Conservation (phyloP, 1,140 invertebrate species). For the Zaprionus kolodkinae region DNA sequence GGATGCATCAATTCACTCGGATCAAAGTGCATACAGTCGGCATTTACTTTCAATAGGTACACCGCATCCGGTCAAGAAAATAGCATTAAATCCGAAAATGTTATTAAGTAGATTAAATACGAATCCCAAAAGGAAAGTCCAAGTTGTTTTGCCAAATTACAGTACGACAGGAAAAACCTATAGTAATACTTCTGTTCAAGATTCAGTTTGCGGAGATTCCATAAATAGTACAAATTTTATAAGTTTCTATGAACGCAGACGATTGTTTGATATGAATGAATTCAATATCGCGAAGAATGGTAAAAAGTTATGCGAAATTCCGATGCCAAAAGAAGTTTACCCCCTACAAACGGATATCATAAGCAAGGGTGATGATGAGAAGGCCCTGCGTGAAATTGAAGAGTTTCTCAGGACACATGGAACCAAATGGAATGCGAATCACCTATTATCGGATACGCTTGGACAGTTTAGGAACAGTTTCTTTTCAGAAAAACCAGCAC, state of each 20-base stretch:
- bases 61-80: slow-evolving; percentile 13
- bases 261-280: slow-evolving; percentile 17
- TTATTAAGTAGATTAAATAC: slow-evolving; percentile 1
- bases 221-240: neutral
- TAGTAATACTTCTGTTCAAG: neutral
- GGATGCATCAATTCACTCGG: neutral
- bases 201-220: neutral
- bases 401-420: neutral
- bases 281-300: slow-evolving; percentile 45
- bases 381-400: neutral
- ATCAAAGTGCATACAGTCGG: neutral
- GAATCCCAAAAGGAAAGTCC: neutral
- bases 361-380: neutral
- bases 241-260: slow-evolving; percentile 22
- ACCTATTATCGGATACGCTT: neutral
- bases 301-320: slow-evolving; percentile 18
- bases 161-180: neutral
- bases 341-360: neutral
- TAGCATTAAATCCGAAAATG: neutral
- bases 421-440: neutral
- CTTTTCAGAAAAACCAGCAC: no score
- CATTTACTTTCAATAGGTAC: slow-evolving; percentile 14
- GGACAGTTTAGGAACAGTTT: neutral
- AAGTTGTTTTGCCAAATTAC: neutral
- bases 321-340: neutral